A percentile compares a stretch with the other conserved stretches of the same genome.
These are phyloP conservation scores for Dendroctonus valens DNA, from an alignment of 1,140 invertebrate species.

Conservation along the genomic window DNA sequence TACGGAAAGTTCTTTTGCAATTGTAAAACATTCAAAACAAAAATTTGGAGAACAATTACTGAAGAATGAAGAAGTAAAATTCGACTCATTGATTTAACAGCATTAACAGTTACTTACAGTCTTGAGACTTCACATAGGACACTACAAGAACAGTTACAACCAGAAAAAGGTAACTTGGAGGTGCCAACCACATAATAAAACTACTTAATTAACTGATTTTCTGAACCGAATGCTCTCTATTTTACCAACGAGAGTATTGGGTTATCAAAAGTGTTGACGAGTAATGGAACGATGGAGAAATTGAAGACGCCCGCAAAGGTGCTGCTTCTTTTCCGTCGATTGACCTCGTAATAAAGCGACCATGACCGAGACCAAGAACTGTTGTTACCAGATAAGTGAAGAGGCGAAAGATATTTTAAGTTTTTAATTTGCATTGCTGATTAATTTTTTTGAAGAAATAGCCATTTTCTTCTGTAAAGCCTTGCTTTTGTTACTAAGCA, in stretches of 20 bases:
- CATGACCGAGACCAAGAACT: slow-evolving; percentile 20
- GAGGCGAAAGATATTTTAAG: too few species aligned
- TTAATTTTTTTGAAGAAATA: not conserved
- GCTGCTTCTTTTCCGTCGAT: slow-evolving; percentile 16
- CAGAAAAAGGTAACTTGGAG: not conserved
- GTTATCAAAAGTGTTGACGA: not conserved
- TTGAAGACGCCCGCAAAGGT: slow-evolving; percentile 7
- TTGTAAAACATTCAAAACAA: not conserved
- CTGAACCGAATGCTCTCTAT: not conserved
- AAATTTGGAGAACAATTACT: not conserved
- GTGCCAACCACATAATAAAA: slow-evolving; percentile 3
- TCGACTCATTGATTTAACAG: not conserved
- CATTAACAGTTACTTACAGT: slow-evolving; percentile 21
- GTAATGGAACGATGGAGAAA: slow-evolving; percentile 13
- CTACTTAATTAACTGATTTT: not conserved
- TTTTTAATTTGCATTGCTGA: too few species aligned
- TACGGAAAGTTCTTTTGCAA: not conserved
- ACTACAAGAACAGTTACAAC: slow-evolving; percentile 1
- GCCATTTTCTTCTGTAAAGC: not conserved
- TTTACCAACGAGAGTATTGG: not conserved
- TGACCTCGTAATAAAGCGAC: slow-evolving; percentile 26
- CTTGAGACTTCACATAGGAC: slow-evolving; percentile 14
- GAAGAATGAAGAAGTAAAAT: not conserved
- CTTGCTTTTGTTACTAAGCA: not conserved
- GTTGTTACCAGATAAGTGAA: too few species aligned